These are phyloP conservation scores for Polydrusus tereticollis DNA, from an alignment of 2,888 invertebrate species.

Conservation along the genomic window DNA sequence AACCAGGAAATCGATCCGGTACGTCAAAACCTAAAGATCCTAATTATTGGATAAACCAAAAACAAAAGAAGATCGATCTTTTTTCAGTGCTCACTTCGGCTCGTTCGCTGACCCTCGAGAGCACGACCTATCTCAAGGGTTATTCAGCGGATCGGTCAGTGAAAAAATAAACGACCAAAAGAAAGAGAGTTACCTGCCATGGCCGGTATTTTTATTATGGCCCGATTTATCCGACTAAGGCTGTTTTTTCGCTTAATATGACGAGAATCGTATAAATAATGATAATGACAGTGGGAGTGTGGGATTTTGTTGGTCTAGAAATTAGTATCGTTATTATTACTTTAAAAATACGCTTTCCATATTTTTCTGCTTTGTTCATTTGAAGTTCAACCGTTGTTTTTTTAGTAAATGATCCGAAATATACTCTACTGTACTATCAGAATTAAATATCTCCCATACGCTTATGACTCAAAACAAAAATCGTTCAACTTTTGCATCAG, in stretches of 20 bases:
- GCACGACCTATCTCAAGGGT: slow-evolving; percentile 54
- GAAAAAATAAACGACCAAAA: slow-evolving; percentile 49
- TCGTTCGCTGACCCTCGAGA: slow-evolving; percentile 49
- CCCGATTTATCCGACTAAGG: background rate
- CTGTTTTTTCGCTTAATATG: no score
- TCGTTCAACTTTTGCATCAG: slow-evolving; percentile 24
- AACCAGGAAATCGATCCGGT: no score
- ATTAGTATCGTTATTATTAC: no score
- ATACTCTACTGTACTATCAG: background rate
- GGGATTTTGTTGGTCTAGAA: no score
- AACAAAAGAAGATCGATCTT: slow-evolving; percentile 15
- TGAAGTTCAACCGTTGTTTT: no score
- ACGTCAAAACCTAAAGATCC: background rate
- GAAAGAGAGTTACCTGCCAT: slow-evolving; percentile 45
- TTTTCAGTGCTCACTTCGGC: slow-evolving; percentile 12
- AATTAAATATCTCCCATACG: background rate
- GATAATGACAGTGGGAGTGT: no score
- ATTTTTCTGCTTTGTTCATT: no score
- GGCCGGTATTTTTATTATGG: slow-evolving; percentile 26
- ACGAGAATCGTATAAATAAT: no score
- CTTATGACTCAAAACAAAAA: background rate
- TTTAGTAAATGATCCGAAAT: no score
- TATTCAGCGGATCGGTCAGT: slow-evolving; percentile 53
- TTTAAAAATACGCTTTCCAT: no score
- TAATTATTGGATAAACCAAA: slow-evolving; percentile 5